These are phyloP conservation scores for Anser brachyrhynchus DNA, from an alignment of 2,113 vertebrate species.

Conservation along the genomic window DNA sequence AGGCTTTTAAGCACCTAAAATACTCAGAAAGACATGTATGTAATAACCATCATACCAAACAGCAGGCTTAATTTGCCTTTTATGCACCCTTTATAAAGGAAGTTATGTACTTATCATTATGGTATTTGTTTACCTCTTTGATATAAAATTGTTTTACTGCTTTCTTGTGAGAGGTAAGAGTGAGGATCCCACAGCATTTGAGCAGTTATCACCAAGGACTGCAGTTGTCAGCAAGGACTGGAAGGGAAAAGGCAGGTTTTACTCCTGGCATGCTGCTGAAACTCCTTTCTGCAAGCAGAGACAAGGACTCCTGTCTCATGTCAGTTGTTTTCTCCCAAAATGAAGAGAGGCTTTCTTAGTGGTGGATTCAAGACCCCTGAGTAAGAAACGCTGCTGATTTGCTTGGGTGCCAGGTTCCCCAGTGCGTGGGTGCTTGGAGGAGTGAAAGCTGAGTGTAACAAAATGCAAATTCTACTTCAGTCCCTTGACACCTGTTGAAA, in stretches of 20 bases:
- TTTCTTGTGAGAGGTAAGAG: not conserved
- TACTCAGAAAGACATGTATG: not conserved
- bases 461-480: not conserved
- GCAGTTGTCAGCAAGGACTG: not conserved
- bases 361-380: not conserved
- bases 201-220: not conserved
- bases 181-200: not conserved
- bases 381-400: not conserved
- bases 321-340: not conserved
- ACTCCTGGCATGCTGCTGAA: not conserved
- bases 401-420: not conserved
- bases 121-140: not conserved
- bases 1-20: not conserved
- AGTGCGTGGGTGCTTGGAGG: not conserved
- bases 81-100: not conserved
- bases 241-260: not conserved
- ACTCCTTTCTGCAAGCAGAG: not conserved
- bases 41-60: not conserved
- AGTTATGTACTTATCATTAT: not conserved
- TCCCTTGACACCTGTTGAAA: not conserved
- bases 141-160: not conserved
- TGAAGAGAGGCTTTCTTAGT: not conserved
- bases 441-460: not conserved
- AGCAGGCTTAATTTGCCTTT: not conserved
- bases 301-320: not conserved